Evolutionary conservation across 1,140 invertebrate genomes (phyloP), one percentile per base, ranked within the genome.

Genomic region (Drosophila equinoxialis): DNA sequence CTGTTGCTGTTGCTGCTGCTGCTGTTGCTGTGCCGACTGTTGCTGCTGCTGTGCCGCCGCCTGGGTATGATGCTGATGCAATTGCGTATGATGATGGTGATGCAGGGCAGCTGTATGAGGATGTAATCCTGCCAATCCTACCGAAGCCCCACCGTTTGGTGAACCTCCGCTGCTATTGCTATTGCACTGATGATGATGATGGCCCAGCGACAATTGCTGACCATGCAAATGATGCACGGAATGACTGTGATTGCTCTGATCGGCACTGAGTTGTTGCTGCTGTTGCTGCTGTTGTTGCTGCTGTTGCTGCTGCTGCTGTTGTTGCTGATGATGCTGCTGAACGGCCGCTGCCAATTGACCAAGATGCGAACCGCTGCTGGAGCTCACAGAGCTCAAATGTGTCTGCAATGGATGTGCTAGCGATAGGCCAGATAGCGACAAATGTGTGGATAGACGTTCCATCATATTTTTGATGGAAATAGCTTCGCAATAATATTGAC

Each of bases 391-490:
- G 68, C 84, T 76, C 71, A 85, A 71, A 85, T 89, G 84, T 73
- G 73, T 74, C 80, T 89, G 84, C 65, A 92, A 74, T 66, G 91
- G 91, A 85, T 92, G 91, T 68, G 91, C 79, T 68, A 92, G 84
- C 77, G 91, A 92, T 73, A 92, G 76, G 71, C 91, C 91, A 63
- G 91, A 90, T 64, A 92, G 75, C 65, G 91, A 92, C 74, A 92
- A 69, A 57, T 89, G 84, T 66, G 91, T 91, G 71, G 91, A 92
- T 75, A 92, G 90, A 74, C 91, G 90, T 81, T 92, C 91, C 91
- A 92, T 92, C 91, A 92, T 92, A 90, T 83, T 84, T 58, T 67
- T 42, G 65, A 87, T 54, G 79, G 68, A 78, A 71, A 69, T 58
- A 70, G 74, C 30, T 51, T 20, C 17, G 14, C 17, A 51, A 51